Conservation (phyloP, 37 sponge, comb jelly and placozoan genomes). For the Chondrilla cf. caribensis region DNA sequence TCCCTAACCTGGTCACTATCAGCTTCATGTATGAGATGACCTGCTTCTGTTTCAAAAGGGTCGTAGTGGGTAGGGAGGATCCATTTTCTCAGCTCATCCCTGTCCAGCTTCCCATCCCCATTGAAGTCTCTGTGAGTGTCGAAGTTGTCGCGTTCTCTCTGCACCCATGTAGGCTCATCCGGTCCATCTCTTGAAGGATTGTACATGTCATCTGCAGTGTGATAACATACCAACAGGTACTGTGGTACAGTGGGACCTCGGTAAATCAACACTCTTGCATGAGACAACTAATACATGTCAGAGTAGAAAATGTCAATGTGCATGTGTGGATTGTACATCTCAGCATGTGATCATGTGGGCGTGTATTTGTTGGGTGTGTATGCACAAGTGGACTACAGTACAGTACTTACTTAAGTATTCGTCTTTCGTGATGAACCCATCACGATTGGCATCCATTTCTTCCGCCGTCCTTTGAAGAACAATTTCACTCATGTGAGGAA, state of each 20-base stretch:
- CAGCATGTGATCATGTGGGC: too few relatives aligned
- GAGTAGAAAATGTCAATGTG: too few relatives aligned
- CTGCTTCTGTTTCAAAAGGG: slow-evolving; percentile 85
- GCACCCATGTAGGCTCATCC: slow-evolving; percentile 7
- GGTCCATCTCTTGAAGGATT: not conserved
- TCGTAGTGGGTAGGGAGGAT: slow-evolving; percentile 62
- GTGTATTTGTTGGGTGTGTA: too few relatives aligned
- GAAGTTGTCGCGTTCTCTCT: slow-evolving; percentile 27
- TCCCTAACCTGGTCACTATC: slow-evolving; percentile 76
- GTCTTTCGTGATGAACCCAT: not conserved
- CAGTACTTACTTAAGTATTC: slow-evolving; percentile 13
- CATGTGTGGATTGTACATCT: too few relatives aligned
- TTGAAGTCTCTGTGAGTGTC: slow-evolving; percentile 21
- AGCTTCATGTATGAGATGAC: slow-evolving; percentile 85
- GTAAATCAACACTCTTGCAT: too few relatives aligned
- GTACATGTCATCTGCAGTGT: not conserved
- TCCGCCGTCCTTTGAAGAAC: slow-evolving; percentile 32
- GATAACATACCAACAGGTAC: too few relatives aligned
- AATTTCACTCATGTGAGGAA: slow-evolving; percentile 35
- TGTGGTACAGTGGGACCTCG: too few relatives aligned
- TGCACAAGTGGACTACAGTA: too few relatives aligned
- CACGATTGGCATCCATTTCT: slow-evolving; percentile 23
- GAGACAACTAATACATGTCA: too few relatives aligned
- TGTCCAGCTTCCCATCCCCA: slow-evolving; percentile 33
- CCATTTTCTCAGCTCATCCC: slow-evolving; percentile 69